Evolutionary conservation across 2,888 invertebrate species (phyloP), one percentile per base, ranked within the genome.

Genomic region (Germaria angustata): DNA sequence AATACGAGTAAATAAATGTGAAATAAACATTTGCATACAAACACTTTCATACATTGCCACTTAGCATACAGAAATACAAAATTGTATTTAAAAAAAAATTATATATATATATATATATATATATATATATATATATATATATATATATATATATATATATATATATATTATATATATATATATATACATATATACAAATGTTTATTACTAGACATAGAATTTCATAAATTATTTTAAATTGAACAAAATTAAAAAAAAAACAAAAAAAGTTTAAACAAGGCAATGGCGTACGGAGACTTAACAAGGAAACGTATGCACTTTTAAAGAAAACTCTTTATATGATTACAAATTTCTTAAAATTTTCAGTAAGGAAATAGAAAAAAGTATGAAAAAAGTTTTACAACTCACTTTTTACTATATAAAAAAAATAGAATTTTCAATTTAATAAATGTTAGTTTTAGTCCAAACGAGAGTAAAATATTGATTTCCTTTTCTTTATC

Each of bases 151-250:
- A 55, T 75, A 46, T 75, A 44, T 57, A 32, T 17, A 49, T n/a
- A 41, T 44, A 53, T 41, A 11, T 32, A 32, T 34, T n/a, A n/a
- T n/a, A n/a, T n/a, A n/a, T n/a, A n/a, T n/a, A n/a, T n/a, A 44
- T 57, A 32, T 17, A 49, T n/a, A 41, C 41, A 53, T 41, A 11
- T 32, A 32, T 34, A 55, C 55, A 66, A 66, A 36, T 24, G 22
- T 57, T 65, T 75, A 46, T 75, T 34, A 75, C 55, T 75, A 75
- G 46, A 66, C 55, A 57, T 75, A 66, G 55, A 66, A 66, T 75
- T 66, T 20, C 41, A 55, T 34, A 73, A 75, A 57, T 66, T 66
- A 36, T 36, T 75, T 65, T 75, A 75, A 75, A 65, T 75, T 75
- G 44, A 39, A 20, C 5, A 57, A 75, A 65, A 49, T 32, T 68